Conservation (phyloP, 2,113 vertebrate genomes). For the Oceanodroma tethys region DNA sequence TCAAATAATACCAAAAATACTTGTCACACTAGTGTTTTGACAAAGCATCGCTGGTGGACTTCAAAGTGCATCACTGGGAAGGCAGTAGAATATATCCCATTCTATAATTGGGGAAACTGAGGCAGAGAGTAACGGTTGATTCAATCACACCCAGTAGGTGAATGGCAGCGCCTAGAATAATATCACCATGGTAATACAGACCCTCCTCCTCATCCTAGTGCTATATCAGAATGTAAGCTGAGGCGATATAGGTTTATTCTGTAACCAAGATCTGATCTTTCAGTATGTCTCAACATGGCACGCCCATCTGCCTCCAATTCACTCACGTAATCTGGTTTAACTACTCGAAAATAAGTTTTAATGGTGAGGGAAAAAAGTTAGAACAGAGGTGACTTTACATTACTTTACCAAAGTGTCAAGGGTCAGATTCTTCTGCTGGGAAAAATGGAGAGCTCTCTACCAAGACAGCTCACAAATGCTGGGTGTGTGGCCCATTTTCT, state of each 20-base stretch:
- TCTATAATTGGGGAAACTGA: background rate
- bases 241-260: background rate
- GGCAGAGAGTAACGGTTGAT: background rate
- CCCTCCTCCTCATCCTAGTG: background rate
- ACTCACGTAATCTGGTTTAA: background rate
- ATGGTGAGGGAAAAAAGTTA: accelerated
- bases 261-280: background rate
- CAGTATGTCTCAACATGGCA: background rate
- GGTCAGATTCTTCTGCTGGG: background rate
- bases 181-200: background rate
- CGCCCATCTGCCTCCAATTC: background rate
- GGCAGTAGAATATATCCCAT: accelerated
- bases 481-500: background rate
- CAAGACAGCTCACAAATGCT: background rate
- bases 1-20: background rate
- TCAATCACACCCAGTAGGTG: background rate
- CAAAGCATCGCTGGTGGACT: background rate
- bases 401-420: background rate
- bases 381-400: background rate
- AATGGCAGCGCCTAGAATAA: background rate
- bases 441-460: background rate
- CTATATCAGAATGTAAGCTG: background rate
- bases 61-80: background rate
- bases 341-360: background rate
- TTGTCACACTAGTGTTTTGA: background rate